Conservation (phyloP, 1,140 invertebrate genomes). For the Heliconius eleuchia region DNA sequence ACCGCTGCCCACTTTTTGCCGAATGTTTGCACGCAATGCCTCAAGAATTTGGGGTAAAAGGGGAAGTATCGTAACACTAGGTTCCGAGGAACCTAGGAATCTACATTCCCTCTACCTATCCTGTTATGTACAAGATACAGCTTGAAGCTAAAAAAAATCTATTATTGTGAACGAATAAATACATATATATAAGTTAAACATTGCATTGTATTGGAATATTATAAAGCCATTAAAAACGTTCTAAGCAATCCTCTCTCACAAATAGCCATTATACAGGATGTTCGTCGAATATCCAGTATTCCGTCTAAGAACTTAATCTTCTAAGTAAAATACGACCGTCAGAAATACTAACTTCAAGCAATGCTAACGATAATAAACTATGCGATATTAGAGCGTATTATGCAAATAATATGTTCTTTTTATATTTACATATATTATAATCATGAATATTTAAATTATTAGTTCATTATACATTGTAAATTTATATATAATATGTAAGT, state of each 20-base stretch:
- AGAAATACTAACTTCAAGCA: constrained; percentile 5
- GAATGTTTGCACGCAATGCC: no score
- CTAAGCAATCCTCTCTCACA: constrained; percentile 6
- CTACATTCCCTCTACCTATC: no score
- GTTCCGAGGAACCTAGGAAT: no score
- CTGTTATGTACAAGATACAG: no score
- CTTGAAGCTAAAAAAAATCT: no score
- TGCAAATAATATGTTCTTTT: neutral
- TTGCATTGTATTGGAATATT: neutral
- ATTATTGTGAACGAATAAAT: no score
- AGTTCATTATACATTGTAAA: no score
- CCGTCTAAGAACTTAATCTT: constrained; percentile 23
- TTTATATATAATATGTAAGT: no score
- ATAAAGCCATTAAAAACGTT: neutral
- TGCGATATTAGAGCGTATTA: neutral
- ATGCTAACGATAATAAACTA: constrained; percentile 3
- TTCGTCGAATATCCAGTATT: constrained; percentile 19
- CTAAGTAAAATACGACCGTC: constrained; percentile 22
- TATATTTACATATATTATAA: neutral
- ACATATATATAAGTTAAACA: neutral
- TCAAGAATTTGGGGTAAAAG: no score
- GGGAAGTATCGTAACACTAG: no score
- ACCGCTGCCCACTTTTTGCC: no score
- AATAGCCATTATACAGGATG: constrained; percentile 4
- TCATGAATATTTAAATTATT: no score